A percentile compares a stretch with the other conserved stretches of the same genome.
phyloP scores from a whole-genome alignment of 2,113 vertebrate genomes.

The Orthonyx spaldingii region DNA sequence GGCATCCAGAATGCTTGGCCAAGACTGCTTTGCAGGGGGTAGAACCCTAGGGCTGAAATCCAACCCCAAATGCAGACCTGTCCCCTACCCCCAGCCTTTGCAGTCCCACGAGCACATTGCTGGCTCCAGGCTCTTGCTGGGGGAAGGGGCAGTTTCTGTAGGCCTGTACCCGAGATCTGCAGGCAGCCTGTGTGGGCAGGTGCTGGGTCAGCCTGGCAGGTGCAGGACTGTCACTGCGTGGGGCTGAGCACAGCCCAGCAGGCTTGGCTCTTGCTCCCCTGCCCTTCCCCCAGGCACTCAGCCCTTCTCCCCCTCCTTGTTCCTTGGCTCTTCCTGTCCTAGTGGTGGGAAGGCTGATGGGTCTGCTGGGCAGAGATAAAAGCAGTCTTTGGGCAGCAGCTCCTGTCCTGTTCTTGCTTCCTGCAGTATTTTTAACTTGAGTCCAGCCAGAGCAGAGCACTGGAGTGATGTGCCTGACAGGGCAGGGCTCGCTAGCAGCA shows the following conservation, averaged over 20 bases:
- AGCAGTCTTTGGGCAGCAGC: background rate
- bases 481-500: background rate
- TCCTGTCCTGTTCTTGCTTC: background rate
- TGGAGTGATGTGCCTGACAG: background rate
- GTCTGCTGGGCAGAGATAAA: slow-evolving; percentile 54
- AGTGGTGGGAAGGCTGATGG: background rate
- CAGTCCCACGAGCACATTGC: background rate
- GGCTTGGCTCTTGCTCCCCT: background rate
- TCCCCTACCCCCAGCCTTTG: background rate
- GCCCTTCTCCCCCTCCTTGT: background rate
- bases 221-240: background rate
- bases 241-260: background rate
- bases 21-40: background rate
- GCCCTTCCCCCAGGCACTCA: background rate
- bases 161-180: background rate
- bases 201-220: background rate
- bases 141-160: background rate
- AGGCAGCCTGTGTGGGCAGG: background rate
- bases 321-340: background rate
- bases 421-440: slow-evolving; percentile 28
- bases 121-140: background rate
- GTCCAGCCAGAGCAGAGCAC: background rate
- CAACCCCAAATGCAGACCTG: background rate
- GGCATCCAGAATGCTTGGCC: background rate
- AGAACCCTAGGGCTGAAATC: background rate